Evolutionary conservation across 2,113 vertebrate species (phyloP).

Genomic region (Pluvialis apricaria): DNA sequence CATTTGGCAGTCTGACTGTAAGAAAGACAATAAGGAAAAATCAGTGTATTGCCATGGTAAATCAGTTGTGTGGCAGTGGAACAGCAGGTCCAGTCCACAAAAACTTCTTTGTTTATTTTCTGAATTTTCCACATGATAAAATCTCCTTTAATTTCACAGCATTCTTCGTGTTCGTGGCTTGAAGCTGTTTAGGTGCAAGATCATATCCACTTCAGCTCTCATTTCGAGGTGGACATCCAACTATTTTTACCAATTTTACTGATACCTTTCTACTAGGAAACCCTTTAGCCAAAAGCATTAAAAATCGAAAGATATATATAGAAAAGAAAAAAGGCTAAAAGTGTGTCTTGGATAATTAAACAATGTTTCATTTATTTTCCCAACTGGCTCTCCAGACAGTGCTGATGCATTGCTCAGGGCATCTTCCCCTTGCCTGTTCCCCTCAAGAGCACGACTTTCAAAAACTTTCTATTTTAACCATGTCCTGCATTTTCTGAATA

Average conservation of each 20-base stretch:
- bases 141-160: background rate
- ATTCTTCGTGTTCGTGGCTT: background rate
- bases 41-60: background rate
- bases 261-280: background rate
- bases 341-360: background rate
- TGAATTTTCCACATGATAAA: background rate
- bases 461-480: constrained; percentile 14
- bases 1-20: background rate
- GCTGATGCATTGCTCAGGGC: background rate
- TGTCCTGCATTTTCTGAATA: background rate
- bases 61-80: background rate
- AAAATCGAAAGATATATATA: background rate
- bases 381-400: background rate
- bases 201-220: background rate
- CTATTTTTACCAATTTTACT: background rate
- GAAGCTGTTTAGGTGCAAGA: background rate
- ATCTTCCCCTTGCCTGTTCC: background rate
- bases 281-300: background rate
- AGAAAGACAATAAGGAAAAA: background rate
- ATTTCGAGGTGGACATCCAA: background rate
- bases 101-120: background rate
- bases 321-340: background rate
- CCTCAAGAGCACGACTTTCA: background rate
- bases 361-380: background rate
- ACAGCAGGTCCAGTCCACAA: background rate